Conservation (phyloP, 2,888 invertebrate genomes). For the Chelonus formosanus region DNA sequence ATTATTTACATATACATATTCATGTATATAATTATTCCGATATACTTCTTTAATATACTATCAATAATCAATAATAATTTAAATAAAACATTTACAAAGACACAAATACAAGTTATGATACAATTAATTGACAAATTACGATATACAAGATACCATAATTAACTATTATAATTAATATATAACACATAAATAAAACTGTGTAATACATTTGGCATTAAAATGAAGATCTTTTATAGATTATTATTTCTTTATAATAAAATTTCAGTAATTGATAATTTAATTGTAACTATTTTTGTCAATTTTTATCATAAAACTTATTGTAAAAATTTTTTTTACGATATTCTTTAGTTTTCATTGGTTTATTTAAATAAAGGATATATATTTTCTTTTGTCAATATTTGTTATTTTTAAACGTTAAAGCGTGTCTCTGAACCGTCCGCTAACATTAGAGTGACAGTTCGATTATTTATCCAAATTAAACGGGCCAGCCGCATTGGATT, state of each 20-base stretch:
- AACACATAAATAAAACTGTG: background rate
- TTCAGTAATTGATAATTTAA: background rate
- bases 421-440: constrained; percentile 95
- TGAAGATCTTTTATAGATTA: background rate
- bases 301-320: no score
- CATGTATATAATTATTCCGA: no score
- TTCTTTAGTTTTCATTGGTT: no score
- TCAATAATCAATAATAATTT: no score
- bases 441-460: constrained; percentile 91
- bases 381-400: background rate
- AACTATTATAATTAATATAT: background rate
- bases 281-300: background rate
- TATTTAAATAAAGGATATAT: no score
- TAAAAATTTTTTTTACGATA: no score
- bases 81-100: no score
- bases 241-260: background rate
- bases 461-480: constrained; percentile 94
- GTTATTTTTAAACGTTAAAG: constrained; percentile 71
- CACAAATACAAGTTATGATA: no score
- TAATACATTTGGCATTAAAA: constrained; percentile 4
- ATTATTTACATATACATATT: no score
- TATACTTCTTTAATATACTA: no score
- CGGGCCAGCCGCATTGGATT: constrained; percentile 91
- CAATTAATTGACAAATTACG: no score
- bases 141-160: no score